phyloP scores from a whole-genome alignment of 2,888 invertebrate species.

The Campoplex capitator region DNA sequence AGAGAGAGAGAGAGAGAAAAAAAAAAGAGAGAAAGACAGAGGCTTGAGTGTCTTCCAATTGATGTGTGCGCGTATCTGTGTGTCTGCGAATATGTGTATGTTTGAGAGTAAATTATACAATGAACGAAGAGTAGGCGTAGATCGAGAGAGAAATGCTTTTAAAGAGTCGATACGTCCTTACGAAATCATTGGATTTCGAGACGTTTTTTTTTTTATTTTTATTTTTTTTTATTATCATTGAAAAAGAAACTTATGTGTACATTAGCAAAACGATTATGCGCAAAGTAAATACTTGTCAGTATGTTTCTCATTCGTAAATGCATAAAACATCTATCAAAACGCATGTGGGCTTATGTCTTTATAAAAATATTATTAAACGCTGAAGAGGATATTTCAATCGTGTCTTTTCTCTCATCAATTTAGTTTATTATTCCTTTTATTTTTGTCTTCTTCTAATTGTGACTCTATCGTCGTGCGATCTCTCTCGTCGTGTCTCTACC shows the following conservation, averaged over 20 bases:
- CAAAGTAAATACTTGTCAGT: slow-evolving; percentile 42
- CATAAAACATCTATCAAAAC: slow-evolving; percentile 35
- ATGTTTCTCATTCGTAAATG: slow-evolving; percentile 46
- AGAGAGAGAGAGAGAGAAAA: slow-evolving; percentile 59
- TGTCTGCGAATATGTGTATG: slow-evolving; percentile 16
- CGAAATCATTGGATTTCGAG: slow-evolving; percentile 43
- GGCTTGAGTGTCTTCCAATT: slow-evolving; percentile 63
- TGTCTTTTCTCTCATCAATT: not conserved
- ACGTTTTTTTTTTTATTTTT: not conserved
- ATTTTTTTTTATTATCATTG: slow-evolving; percentile 1
- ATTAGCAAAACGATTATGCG: slow-evolving; percentile 47
- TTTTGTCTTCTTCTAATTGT: not conserved
- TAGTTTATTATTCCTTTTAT: not conserved
- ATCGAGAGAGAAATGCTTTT: slow-evolving; percentile 58
- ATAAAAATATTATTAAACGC: slow-evolving; percentile 52
- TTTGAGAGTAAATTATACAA: slow-evolving; percentile 65
- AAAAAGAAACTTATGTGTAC: slow-evolving; percentile 33
- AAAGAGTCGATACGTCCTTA: slow-evolving; percentile 58
- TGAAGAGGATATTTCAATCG: slow-evolving; percentile 46
- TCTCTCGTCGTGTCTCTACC: slow-evolving; percentile 53
- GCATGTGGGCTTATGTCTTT: slow-evolving; percentile 55
- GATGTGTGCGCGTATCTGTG: slow-evolving; percentile 34
- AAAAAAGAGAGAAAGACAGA: slow-evolving; percentile 7
- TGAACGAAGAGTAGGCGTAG: slow-evolving; percentile 62
- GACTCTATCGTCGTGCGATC: slow-evolving; percentile 14